Evolutionary conservation across 2,113 vertebrate species (phyloP).

Genomic region (Polyodon spathula): DNA sequence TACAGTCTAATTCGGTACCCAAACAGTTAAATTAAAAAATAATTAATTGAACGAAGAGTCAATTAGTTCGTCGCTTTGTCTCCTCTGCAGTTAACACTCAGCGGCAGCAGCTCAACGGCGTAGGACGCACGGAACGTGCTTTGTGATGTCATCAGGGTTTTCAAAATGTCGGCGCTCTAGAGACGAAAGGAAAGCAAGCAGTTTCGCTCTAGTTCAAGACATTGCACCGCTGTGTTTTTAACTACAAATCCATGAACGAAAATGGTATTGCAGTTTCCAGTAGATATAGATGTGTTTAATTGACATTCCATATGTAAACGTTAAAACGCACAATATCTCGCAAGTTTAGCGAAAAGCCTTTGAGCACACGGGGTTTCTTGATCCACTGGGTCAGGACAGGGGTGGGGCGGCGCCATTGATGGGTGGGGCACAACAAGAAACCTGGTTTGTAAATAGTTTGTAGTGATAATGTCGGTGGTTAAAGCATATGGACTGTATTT

Average conservation of each 20-base stretch:
- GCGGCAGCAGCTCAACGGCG: conserved; percentile 58
- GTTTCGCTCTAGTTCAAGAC: not conserved
- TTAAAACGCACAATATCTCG: not conserved
- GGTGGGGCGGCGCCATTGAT: conserved; percentile 25
- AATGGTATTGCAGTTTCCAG: no score
- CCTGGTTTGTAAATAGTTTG: conserved; percentile 9
- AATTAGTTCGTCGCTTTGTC: conserved; percentile 70
- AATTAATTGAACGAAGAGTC: conserved; percentile 55
- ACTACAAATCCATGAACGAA: not conserved
- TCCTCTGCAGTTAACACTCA: conserved; percentile 54
- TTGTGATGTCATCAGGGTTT: conserved; percentile 51
- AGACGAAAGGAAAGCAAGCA: conserved; percentile 21
- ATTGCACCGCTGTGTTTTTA: not conserved
- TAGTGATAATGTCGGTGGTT: no score
- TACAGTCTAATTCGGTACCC: conserved; percentile 32
- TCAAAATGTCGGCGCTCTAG: conserved; percentile 30
- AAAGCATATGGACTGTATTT: no score
- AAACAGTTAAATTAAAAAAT: conserved; percentile 53
- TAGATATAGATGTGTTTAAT: no score
- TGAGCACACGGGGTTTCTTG: conserved; percentile 31
- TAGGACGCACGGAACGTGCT: conserved; percentile 58
- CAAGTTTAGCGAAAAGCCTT: conserved; percentile 9
- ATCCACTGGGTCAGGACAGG: conserved; percentile 20
- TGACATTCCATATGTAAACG: no score
- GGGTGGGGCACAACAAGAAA: conserved; percentile 25